Conservation (phyloP, 23 tunicate species). For the Diplosoma virens region DNA sequence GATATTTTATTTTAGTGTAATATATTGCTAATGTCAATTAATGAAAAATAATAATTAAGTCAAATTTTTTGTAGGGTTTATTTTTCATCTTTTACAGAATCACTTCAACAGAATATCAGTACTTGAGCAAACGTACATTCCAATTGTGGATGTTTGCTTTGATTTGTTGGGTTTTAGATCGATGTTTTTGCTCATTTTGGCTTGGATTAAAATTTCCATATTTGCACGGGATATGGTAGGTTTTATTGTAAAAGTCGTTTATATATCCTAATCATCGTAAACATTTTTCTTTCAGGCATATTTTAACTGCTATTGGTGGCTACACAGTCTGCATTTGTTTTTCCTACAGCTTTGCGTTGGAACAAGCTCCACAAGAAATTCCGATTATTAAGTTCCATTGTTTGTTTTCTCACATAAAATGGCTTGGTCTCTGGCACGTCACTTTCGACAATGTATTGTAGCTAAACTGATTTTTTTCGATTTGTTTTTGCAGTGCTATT, state of each 20-base stretch:
- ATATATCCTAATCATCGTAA: not conserved
- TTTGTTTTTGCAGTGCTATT: too few relatives aligned
- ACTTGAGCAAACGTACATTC: not conserved
- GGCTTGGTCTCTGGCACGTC: slow-evolving; percentile 12
- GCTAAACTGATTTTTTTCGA: not conserved
- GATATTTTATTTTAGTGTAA: too few relatives aligned
- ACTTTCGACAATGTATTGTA: not conserved
- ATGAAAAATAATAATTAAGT: too few relatives aligned
- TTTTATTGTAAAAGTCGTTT: not conserved
- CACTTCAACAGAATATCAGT: slow-evolving; percentile 1
- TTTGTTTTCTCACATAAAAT: not conserved
- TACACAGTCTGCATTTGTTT: slow-evolving; percentile 21
- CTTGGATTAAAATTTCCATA: slow-evolving; percentile 28
- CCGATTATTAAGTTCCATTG: not conserved
- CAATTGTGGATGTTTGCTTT: slow-evolving; percentile 13
- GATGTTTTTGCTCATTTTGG: slow-evolving; percentile 39
- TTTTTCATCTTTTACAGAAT: not conserved
- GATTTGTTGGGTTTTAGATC: slow-evolving; percentile 41
- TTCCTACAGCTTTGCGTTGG: slow-evolving; percentile 34
- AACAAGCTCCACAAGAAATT: slow-evolving; percentile 20
- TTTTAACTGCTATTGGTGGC: slow-evolving; percentile 17
- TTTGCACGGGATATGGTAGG: slow-evolving; percentile 60
- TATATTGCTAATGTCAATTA: too few relatives aligned
- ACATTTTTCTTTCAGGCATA: slow-evolving; percentile 42
- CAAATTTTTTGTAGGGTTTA: too few relatives aligned